Conservation (phyloP, 2,888 invertebrate genomes). For the Drosophila neonasuta region DNA sequence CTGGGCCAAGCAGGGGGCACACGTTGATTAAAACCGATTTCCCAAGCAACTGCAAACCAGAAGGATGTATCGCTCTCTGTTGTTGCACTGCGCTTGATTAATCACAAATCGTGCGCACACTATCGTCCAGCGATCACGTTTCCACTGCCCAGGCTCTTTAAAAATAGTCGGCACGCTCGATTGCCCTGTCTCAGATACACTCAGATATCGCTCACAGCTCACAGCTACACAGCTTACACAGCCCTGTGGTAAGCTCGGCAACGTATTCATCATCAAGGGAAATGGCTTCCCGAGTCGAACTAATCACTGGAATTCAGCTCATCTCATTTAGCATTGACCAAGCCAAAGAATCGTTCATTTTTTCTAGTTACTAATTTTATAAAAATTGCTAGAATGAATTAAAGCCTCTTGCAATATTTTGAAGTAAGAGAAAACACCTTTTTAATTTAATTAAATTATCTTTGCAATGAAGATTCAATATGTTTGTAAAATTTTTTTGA, state of each 20-base stretch:
- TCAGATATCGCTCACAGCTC: slow-evolving; percentile 14
- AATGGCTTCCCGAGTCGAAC: slow-evolving; percentile 9
- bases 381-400: not conserved
- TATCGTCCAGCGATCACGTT: slow-evolving; percentile 73
- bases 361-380: not conserved
- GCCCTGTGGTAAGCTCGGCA: not conserved
- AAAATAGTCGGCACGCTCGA: slow-evolving; percentile 55
- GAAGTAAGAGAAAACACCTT: too few species aligned
- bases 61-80: slow-evolving; percentile 47
- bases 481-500: too few species aligned
- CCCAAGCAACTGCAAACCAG: slow-evolving; percentile 40
- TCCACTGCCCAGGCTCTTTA: slow-evolving; percentile 38
- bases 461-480: too few species aligned
- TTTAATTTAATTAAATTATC: too few species aligned
- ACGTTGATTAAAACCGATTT: slow-evolving; percentile 70
- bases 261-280: slow-evolving; percentile 12
- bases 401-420: not conserved
- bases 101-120: slow-evolving; percentile 75
- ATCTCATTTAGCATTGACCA: not conserved
- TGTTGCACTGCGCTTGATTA: slow-evolving; percentile 61
- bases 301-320: not conserved
- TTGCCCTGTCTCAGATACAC: slow-evolving; percentile 33
- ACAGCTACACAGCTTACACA: slow-evolving; percentile 2
- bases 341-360: not conserved
- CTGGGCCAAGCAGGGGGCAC: slow-evolving; percentile 6